phyloP scores from a whole-genome alignment of 2,888 invertebrate genomes.

The Stenichneumon culpator region DNA sequence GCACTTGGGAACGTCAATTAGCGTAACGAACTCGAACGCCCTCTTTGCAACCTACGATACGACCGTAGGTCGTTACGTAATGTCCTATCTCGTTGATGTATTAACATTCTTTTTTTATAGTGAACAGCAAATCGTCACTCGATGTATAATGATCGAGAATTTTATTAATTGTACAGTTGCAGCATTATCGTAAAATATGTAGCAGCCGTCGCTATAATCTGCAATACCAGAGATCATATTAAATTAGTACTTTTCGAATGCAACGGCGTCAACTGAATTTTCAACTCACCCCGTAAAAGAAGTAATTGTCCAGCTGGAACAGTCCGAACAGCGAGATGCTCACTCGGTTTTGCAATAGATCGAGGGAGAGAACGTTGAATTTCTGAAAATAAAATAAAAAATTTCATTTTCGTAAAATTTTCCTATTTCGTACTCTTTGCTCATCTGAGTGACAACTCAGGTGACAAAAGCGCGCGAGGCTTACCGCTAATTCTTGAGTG shows the following conservation, averaged over 20 bases:
- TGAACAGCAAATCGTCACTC: neutral
- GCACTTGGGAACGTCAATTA: too few relatives aligned
- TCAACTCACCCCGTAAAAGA: conserved; percentile 19
- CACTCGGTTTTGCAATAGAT: conserved; percentile 25
- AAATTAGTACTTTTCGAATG: neutral
- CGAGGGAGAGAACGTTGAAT: conserved; percentile 18
- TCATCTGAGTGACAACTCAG: neutral
- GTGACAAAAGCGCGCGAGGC: neutral
- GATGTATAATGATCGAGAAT: neutral
- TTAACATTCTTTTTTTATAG: neutral
- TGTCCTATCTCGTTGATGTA: neutral
- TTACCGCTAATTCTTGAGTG: conserved; percentile 19
- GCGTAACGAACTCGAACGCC: neutral
- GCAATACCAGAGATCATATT: neutral
- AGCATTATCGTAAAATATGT: conserved; percentile 21
- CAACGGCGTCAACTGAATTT: neutral
- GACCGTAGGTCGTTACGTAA: neutral
- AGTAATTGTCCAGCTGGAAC: neutral
- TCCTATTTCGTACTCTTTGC: neutral
- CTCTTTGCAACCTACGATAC: too few relatives aligned
- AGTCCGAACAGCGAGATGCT: conserved; percentile 17
- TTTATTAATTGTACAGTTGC: conserved; percentile 18
- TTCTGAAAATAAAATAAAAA: conserved; percentile 18
- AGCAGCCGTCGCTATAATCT: neutral
- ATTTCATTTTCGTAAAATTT: too few relatives aligned